Percentiles rank a stretch among this genome's conserved stretches.
Evolutionary conservation across 2,113 vertebrate species (phyloP).

Genomic region (Onychostoma macrolepis): DNA sequence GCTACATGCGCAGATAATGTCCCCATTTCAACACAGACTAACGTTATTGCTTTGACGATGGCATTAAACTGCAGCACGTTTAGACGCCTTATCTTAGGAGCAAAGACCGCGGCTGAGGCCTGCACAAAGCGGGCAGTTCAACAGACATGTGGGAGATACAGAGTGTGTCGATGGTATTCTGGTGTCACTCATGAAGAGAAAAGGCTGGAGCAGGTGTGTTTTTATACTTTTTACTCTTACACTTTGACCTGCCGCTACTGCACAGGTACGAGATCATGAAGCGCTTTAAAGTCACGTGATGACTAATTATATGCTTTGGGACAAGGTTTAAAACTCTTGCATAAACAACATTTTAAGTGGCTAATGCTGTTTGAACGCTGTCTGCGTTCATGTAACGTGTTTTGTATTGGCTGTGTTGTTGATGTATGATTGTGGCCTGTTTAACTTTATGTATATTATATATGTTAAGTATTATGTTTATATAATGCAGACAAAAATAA

Average conservation of each 20-base stretch:
- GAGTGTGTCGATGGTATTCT: conserved; percentile 54
- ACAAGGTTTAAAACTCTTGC: not conserved
- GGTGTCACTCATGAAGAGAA: conserved; percentile 65
- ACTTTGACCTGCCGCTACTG: conserved; percentile 13
- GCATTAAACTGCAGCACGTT: conserved; percentile 39
- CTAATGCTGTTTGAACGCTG: not conserved
- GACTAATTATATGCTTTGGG: not conserved
- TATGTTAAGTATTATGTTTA: not conserved
- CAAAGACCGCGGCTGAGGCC: not conserved
- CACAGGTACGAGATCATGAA: not conserved
- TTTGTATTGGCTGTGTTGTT: not conserved
- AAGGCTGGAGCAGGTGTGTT: conserved; percentile 51
- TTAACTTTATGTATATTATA: not conserved
- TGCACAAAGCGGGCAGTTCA: conserved; percentile 10
- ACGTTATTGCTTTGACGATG: conserved; percentile 54
- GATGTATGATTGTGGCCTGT: not conserved
- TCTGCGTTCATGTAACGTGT: not conserved
- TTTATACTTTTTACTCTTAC: not conserved
- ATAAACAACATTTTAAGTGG: not conserved
- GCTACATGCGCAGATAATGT: not conserved
- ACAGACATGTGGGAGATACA: not conserved
- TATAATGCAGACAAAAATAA: not conserved
- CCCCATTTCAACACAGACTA: not conserved
- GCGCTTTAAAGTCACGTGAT: not conserved
- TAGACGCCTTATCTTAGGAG: conserved; percentile 51